Evolutionary conservation across 2,113 vertebrate genomes (phyloP).

Genomic region (Mustelus asterias): DNA sequence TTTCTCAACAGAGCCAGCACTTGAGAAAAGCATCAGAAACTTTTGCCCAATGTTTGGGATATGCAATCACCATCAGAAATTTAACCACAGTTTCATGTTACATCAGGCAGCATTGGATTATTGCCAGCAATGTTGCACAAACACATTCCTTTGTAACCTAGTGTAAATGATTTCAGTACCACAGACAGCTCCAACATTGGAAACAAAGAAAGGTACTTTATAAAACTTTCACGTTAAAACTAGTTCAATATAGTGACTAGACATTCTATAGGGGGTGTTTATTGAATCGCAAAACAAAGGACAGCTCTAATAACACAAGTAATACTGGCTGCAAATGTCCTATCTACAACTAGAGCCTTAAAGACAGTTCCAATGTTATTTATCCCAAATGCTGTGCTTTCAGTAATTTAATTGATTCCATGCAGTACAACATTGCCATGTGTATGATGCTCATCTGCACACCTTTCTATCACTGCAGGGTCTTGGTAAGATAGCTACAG

Average conservation of each 20-base stretch:
- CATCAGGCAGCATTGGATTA: not conserved
- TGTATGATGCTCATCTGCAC: not conserved
- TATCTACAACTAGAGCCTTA: not conserved
- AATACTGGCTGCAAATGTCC: not conserved
- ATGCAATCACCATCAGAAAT: not conserved
- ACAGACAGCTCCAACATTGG: not conserved
- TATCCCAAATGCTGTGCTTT: not conserved
- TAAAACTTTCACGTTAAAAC: not conserved
- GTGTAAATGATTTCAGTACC: not conserved
- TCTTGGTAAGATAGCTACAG: not conserved
- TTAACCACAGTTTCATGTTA: not conserved
- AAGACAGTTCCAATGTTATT: not conserved
- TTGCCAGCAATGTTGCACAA: not conserved
- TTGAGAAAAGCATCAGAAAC: no score
- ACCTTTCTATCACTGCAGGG: no score
- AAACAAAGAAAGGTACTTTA: not conserved
- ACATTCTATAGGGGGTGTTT: not conserved
- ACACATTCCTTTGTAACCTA: not conserved
- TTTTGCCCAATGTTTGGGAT: not conserved
- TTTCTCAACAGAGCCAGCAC: no score
- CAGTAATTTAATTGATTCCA: not conserved
- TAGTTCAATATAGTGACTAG: not conserved
- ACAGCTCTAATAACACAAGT: not conserved
- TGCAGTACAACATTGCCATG: no score
- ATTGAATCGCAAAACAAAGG: not conserved